Base-by-base conservation (phyloP, 2,797 vertebrate genomes). In the Xyrichtys novacula region DNA sequence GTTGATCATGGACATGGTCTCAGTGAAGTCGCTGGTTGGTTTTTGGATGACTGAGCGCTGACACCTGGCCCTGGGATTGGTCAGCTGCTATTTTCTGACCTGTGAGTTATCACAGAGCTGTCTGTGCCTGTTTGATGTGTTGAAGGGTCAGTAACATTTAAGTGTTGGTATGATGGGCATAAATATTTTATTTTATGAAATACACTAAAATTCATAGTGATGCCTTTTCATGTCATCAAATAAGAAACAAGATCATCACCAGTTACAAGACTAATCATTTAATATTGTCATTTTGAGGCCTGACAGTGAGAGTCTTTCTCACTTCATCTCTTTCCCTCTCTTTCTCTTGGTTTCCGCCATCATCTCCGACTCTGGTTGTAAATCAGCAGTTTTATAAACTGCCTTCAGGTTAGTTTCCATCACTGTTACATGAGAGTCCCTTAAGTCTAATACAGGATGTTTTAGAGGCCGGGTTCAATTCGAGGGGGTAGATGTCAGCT, bases 371-470 rank as follows among this genome's bases (percentile, higher is more conserved):
- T 75, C 43, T 42, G 69, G 46, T 80, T 80, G 86, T 89, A 88
- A 91, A 90, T 90, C 88, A 87, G 29, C 58, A 23, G 69, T 92
- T 90, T 84, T 74, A 86, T 90, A 87, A 92, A 90, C 88, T 83
- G 74, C 77, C 71, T 82, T 88, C 83, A 85, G 87, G 61, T 81
- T 73, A 85, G 83, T 89, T 84, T 88, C 86, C 88, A 88, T 76
- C 67, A 65, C 58, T 52, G 82, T 84, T 86, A 87, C 82, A 85
- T 79, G 83, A 88, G 76, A 71, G 64, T 76, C 65, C 54, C 77
- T 71, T 23, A 62, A 87, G 76, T 70, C 69, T 65, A 76, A 80
- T 83, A 81, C 81, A 80, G 81, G 85, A 85, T 81, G 86, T 86
- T 80, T 81, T 20, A 85, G 84, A 76, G 52, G 22, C 53, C 36